These are phyloP conservation scores for Paradoxurus hermaphroditus DNA, from an alignment of 2,113 vertebrate genomes.

Conservation along the genomic window DNA sequence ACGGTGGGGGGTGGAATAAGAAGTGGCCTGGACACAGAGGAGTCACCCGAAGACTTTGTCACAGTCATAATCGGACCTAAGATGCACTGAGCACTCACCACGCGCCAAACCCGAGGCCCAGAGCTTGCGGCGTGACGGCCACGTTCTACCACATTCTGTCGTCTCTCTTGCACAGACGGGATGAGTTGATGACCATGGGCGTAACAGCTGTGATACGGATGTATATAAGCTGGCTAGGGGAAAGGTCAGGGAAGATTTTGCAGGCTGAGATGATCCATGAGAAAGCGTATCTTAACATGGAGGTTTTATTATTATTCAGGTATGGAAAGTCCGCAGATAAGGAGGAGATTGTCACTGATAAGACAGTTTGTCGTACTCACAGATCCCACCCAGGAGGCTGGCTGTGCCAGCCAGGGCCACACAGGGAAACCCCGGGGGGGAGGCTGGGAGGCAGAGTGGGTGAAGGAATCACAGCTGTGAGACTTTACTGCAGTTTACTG, in stretches of 20 bases:
- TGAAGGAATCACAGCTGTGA: rapidly evolving
- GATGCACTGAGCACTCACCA: not conserved
- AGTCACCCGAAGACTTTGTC: not conserved
- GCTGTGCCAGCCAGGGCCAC: not conserved
- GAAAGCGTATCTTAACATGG: not conserved
- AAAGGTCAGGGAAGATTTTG: not conserved
- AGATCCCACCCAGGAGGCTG: not conserved
- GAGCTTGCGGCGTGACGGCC: not conserved
- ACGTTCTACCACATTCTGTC: not conserved
- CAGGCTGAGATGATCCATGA: not conserved
- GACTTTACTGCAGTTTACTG: rapidly evolving
- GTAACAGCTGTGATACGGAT: too few relatives aligned
- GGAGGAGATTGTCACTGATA: not conserved
- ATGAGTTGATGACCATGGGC: too few relatives aligned
- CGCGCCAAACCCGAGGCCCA: not conserved
- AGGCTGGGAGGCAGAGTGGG: not conserved
- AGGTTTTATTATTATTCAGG: not conserved
- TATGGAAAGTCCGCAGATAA: not conserved
- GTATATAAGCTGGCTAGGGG: not conserved
- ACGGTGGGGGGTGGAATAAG: too few relatives aligned
- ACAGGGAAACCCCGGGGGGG: not conserved
- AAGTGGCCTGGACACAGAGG: not conserved
- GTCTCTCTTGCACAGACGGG: not conserved
- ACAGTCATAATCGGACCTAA: not conserved
- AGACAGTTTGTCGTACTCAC: too few relatives aligned